Percentiles rank a stretch among this genome's conserved stretches.
Conservation (phyloP, 2,113 vertebrate species). For the Lethenteron reissneri region DNA sequence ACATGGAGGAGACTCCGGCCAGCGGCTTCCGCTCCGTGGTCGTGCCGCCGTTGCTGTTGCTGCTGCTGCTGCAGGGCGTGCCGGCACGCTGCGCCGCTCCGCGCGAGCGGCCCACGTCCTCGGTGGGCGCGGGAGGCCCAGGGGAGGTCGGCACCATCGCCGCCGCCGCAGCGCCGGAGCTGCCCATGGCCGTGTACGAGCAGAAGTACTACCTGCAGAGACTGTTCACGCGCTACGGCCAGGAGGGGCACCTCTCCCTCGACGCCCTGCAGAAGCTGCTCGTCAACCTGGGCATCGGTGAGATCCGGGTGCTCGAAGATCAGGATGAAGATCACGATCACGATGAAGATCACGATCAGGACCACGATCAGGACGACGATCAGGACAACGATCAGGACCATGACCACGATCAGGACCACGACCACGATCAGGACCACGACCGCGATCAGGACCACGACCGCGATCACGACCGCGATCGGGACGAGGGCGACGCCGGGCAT, state of each 20-base stretch:
- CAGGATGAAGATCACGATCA: conserved; percentile 25
- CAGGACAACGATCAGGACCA: background rate
- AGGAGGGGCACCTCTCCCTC: conserved; percentile 61
- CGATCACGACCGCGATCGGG: background rate
- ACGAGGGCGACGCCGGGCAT: background rate
- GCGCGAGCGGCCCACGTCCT: no score
- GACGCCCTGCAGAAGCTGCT: conserved; percentile 52
- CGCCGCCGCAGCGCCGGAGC: no score
- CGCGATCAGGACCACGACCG: background rate
- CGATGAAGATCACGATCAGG: background rate
- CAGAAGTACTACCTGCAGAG: conserved; percentile 50
- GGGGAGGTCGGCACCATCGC: no score
- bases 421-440: background rate
- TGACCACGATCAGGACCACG: background rate
- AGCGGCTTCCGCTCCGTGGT: no score
- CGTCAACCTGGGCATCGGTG: conserved; percentile 46
- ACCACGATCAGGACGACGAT: background rate
- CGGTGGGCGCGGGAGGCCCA: no score
- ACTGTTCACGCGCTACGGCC: conserved; percentile 59
- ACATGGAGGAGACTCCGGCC: no score
- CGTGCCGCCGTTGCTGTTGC: no score
- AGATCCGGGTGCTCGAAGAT: conserved; percentile 29
- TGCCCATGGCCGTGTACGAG: conserved; percentile 23
- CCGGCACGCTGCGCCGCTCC: no score
- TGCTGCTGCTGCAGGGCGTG: no score